These are phyloP conservation scores for Synergus itoensis DNA, from an alignment of 2,888 invertebrate species.

Conservation along the genomic window DNA sequence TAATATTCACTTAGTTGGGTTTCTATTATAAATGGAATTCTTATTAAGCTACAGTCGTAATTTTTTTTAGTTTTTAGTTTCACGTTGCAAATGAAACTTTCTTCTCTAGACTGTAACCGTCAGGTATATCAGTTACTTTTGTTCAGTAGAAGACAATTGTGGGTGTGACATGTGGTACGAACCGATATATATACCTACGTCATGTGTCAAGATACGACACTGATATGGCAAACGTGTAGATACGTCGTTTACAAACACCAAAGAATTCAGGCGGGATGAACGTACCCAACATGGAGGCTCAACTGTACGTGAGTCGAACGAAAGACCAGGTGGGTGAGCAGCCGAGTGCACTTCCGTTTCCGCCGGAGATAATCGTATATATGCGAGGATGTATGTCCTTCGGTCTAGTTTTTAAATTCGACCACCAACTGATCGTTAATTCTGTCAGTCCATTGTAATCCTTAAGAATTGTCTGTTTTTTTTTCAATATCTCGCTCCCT, in stretches of 20 bases:
- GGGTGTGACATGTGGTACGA: conserved; percentile 38
- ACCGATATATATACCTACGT: conserved; percentile 1
- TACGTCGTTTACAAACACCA: conserved; percentile 32
- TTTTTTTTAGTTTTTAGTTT: background rate
- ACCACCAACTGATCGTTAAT: conserved; percentile 51
- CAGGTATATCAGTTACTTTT: conserved; percentile 30
- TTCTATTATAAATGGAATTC: background rate
- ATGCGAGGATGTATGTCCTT: conserved; percentile 56
- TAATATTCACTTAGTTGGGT: no score
- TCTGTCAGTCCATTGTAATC: background rate
- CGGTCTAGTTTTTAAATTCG: conserved; percentile 57
- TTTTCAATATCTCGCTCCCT: background rate
- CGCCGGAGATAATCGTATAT: conserved; percentile 73
- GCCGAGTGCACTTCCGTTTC: conserved; percentile 76
- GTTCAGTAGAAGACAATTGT: conserved; percentile 31
- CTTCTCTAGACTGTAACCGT: background rate
- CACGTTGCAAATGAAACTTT: background rate
- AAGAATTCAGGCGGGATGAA: conserved; percentile 48
- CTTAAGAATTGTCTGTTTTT: background rate
- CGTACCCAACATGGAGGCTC: conserved; percentile 42
- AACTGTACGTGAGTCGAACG: conserved; percentile 52
- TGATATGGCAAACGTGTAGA: conserved; percentile 14
- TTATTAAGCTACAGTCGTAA: background rate
- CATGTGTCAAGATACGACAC: conserved; percentile 45
- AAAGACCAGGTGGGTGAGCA: conserved; percentile 76